These are phyloP conservation scores for Mesoligia furuncula DNA, from an alignment of 2,888 invertebrate genomes.

Conservation along the genomic window DNA sequence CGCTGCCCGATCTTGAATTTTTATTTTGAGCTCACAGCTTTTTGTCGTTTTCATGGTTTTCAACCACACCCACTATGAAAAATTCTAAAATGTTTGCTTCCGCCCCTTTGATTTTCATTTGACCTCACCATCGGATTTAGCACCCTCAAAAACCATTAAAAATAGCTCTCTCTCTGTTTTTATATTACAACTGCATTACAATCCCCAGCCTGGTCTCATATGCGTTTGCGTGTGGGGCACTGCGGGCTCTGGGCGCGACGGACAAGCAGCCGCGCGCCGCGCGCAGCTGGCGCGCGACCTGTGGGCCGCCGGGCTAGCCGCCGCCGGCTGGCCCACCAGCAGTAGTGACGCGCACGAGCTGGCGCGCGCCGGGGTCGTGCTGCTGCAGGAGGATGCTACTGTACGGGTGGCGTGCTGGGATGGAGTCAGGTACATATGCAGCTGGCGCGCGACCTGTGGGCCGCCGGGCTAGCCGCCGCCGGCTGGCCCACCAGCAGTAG, in stretches of 20 bases:
- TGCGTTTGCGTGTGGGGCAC: constrained; percentile 80
- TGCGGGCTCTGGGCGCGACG: constrained; percentile 74
- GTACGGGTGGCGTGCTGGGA: constrained; percentile 74
- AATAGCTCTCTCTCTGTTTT: neutral
- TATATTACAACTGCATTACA: neutral
- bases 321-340: constrained; percentile 56
- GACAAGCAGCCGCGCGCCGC: constrained; percentile 70
- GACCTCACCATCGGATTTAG: neutral
- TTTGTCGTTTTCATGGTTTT: no score
- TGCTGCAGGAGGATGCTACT: constrained; percentile 71
- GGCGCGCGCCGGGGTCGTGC: constrained; percentile 68
- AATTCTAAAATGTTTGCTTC: no score
- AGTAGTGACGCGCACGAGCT: constrained; percentile 73
- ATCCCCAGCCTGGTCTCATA: constrained; percentile 71
- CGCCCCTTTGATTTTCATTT: no score
- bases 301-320: constrained; percentile 91
- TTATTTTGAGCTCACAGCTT: no score
- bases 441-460: no score
- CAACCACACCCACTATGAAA: no score
- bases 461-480: neutral
- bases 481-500: neutral
- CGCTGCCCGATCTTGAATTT: no score
- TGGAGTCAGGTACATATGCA: constrained; percentile 54
- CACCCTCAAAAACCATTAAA: neutral
- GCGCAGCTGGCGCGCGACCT: constrained; percentile 86